Percentiles rank a stretch among this genome's conserved stretches.
Conservation (phyloP, 2,797 vertebrate species). For the Coccyzus lansbergi region DNA sequence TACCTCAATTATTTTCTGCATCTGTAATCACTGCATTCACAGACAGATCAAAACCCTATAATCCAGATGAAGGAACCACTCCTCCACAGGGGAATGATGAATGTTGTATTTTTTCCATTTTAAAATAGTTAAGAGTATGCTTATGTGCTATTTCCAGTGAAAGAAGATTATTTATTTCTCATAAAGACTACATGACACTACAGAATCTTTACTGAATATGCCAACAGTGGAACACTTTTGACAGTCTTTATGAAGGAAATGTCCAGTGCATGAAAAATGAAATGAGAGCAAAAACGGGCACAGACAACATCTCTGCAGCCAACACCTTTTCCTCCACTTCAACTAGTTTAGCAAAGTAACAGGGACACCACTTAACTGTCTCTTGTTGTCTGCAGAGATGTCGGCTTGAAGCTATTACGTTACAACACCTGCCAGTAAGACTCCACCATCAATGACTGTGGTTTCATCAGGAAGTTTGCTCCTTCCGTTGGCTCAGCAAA, state of each 20-base stretch:
- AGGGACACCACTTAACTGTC: accelerated
- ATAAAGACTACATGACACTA: background rate
- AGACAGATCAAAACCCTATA: background rate
- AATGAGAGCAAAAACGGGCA: background rate
- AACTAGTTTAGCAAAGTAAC: background rate
- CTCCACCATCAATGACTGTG: background rate
- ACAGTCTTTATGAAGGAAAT: background rate
- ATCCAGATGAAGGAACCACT: constrained; percentile 5
- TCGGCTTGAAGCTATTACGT: background rate
- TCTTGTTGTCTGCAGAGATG: background rate
- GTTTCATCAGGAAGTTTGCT: background rate
- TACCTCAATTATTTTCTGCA: constrained; percentile 24
- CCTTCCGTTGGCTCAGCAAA: background rate
- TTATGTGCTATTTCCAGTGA: background rate
- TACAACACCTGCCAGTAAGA: background rate
- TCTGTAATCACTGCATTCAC: constrained; percentile 14
- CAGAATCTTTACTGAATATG: background rate
- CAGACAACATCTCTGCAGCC: background rate
- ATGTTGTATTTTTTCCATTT: background rate
- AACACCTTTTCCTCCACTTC: background rate
- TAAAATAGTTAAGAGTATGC: background rate
- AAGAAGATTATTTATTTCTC: background rate
- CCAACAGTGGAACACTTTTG: background rate
- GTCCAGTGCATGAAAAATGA: background rate
- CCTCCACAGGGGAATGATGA: background rate